Percentiles rank a stretch among this genome's conserved stretches.
Evolutionary conservation across 2,888 invertebrate species (phyloP).

Genomic region (Perdita meconis): DNA sequence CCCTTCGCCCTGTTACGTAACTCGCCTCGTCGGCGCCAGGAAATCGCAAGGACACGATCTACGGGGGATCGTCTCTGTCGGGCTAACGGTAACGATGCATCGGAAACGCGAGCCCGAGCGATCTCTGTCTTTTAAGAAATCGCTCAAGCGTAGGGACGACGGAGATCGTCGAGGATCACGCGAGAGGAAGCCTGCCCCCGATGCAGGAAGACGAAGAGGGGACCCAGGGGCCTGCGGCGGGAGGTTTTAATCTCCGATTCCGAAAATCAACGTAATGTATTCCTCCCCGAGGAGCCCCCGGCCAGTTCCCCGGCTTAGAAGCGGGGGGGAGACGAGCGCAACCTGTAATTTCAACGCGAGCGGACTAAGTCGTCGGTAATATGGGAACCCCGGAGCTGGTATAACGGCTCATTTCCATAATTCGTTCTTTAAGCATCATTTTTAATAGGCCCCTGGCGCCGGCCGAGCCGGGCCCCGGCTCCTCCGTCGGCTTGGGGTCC

Average conservation of each 20-base stretch:
- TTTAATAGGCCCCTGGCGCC: constrained; percentile 83
- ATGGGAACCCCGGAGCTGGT: constrained; percentile 77
- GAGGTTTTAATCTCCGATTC: constrained; percentile 73
- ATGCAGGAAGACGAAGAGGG: constrained; percentile 31
- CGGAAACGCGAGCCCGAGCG: too few relatives aligned
- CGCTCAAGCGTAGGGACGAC: not conserved
- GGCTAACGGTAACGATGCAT: too few relatives aligned
- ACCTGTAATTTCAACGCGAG: constrained; percentile 82
- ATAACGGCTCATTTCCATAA: constrained; percentile 82
- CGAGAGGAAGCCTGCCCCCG: not conserved
- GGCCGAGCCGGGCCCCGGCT: constrained; percentile 46
- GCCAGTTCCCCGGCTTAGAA: constrained; percentile 56
- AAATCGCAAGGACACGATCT: too few relatives aligned
- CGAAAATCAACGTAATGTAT: constrained; percentile 79
- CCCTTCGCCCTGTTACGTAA: not conserved
- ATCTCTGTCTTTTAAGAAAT: not conserved
- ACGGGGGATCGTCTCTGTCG: too few relatives aligned
- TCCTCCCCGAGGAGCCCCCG: constrained; percentile 64
- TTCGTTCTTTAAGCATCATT: constrained; percentile 82
- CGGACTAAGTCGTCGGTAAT: constrained; percentile 79
- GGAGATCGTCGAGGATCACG: constrained; percentile 37
- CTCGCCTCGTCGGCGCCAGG: too few relatives aligned
- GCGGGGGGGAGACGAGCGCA: constrained; percentile 55
- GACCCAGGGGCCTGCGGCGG: constrained; percentile 56
- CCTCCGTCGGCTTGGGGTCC: not conserved